phyloP scores from a whole-genome alignment of 1,140 invertebrate genomes.

The Cyclargus thomasi region DNA sequence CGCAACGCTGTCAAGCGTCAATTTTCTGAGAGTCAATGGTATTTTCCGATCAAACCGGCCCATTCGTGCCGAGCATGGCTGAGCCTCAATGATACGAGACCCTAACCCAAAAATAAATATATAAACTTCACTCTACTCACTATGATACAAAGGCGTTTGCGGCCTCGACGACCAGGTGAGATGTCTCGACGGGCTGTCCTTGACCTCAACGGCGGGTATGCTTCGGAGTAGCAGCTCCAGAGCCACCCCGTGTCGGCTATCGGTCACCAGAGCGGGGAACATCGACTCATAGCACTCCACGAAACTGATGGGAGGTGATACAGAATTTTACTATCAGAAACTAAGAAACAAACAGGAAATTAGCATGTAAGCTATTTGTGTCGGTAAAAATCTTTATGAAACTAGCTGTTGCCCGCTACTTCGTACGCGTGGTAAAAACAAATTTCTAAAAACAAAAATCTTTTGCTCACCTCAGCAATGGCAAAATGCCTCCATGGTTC shows the following conservation, averaged over 20 bases:
- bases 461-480: slow-evolving; percentile 58
- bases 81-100: no score
- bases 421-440: no score
- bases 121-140: slow-evolving; percentile 27
- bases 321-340: no score
- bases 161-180: slow-evolving; percentile 38
- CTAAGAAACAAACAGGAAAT: no score
- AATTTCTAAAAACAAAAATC: no score
- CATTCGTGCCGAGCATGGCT: no score
- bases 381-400: background rate
- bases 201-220: slow-evolving; percentile 77
- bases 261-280: slow-evolving; percentile 76
- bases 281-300: slow-evolving; percentile 85
- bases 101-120: no score
- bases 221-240: slow-evolving; percentile 88
- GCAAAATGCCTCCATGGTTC: slow-evolving; percentile 56
- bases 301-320: slow-evolving; percentile 75
- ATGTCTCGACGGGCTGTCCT: slow-evolving; percentile 53
- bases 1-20: no score
- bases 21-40: no score
- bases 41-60: no score
- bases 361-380: background rate
- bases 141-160: slow-evolving; percentile 31
- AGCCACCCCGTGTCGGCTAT: slow-evolving; percentile 80
- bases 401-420: no score